Evolutionary conservation across 2,113 vertebrate genomes (phyloP).

Genomic region (Charadrius vociferus): DNA sequence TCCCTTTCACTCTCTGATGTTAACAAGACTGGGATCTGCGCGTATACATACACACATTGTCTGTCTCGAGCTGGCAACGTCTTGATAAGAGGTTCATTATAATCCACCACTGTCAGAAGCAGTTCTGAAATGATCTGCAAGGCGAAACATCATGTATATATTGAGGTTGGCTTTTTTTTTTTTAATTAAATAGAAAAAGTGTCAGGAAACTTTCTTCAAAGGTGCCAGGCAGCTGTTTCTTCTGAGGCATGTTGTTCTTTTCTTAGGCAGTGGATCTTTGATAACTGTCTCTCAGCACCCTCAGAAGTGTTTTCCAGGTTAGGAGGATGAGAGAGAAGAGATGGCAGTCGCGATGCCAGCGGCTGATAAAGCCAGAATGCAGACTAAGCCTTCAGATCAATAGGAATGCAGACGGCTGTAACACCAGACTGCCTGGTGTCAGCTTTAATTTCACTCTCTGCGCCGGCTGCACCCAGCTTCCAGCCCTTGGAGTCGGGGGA

Average conservation of each 20-base stretch:
- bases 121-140: conserved; percentile 24
- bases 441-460: conserved; percentile 48
- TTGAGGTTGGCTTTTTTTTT: neutral
- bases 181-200: conserved; percentile 55
- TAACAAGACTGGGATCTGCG: conserved; percentile 47
- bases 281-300: conserved; percentile 18
- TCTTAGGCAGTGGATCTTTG: conserved; percentile 41
- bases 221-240: conserved; percentile 42
- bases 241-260: conserved; percentile 27
- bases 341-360: conserved; percentile 45
- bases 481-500: neutral
- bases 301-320: conserved; percentile 63
- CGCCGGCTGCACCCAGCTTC: neutral
- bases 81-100: conserved; percentile 61
- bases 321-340: conserved; percentile 26
- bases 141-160: conserved; percentile 18
- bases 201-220: conserved; percentile 65
- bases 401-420: conserved; percentile 46
- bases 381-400: conserved; percentile 61
- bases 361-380: conserved; percentile 59
- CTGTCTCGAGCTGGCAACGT: conserved; percentile 38
- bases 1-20: conserved; percentile 29
- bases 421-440: conserved; percentile 58
- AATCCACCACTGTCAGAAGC: conserved; percentile 47
- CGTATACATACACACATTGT: neutral